These are phyloP conservation scores for Microcebus murinus DNA, from an alignment of 2,113 vertebrate genomes.

Conservation along the genomic window DNA sequence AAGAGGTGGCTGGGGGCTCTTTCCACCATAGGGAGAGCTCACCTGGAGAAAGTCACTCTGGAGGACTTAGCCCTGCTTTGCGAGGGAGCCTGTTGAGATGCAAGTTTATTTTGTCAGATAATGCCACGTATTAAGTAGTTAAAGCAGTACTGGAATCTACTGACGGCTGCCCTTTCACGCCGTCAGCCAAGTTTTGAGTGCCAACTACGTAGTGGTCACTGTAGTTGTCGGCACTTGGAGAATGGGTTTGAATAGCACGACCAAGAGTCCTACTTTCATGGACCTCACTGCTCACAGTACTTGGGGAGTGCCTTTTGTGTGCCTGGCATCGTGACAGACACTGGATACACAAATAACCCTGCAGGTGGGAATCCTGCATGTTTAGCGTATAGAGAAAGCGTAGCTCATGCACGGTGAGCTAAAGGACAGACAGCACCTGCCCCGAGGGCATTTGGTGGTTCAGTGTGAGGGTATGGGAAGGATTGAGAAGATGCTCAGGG, in stretches of 20 bases:
- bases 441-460: too few species aligned
- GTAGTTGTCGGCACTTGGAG: not conserved
- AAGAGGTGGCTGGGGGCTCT: too few species aligned
- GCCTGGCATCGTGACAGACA: rapidly evolving
- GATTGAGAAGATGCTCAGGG: too few species aligned
- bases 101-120: rapidly evolving
- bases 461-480: too few species aligned
- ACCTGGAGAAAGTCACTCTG: not conserved
- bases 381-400: too few species aligned
- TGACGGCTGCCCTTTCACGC: not conserved
- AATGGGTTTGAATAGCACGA: not conserved
- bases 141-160: not conserved
- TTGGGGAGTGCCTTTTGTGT: too few species aligned
- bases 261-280: rapidly evolving
- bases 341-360: rapidly evolving
- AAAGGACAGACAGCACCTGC: rapidly evolving
- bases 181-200: not conserved
- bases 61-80: not conserved
- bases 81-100: too few species aligned
- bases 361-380: too few species aligned
- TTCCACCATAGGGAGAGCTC: not conserved
- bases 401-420: too few species aligned
- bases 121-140: not conserved
- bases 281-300: not conserved
- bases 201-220: rapidly evolving